Base-by-base conservation (phyloP, 1,140 invertebrate genomes). In the Drosophila albomicans region DNA sequence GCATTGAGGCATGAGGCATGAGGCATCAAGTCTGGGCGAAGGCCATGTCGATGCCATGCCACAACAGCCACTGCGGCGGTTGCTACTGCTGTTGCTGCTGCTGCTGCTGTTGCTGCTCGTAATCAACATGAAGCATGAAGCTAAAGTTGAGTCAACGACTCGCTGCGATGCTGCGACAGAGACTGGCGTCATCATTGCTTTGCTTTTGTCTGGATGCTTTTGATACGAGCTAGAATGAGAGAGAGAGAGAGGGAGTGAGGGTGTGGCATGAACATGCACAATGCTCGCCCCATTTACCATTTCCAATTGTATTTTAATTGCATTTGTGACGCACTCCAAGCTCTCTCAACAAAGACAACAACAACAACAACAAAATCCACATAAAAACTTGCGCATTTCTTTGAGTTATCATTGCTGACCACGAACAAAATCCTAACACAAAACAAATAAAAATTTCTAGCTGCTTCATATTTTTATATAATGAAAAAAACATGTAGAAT, bases 121-220 rank as follows among this genome's bases (percentile, higher is more conserved):
- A 84, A 88, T 84, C 84, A 89, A 75, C 57, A 66, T 67, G 35
- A 59, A 59, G 46, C 66, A 38, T 43, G 41, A 43, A n/a, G 11
- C 41, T 43, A 13, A 43, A 43, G 41, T 43, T 62, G 56, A 74
- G 71, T 68, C 64, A 75, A 75, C 66, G 66, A 74, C 70, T 45
- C 15, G 35, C 20, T 48, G 41, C 41, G 30, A 57, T 28, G 16
- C 46, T 52, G 25, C 35, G 35, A 28, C 15, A 5, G 15, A 48
- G 25, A 38, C 15, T 43, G 28, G 49, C 32, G 62, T 51, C 58
- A 32, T 32, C 58, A 45, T 49, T 25, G 15, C 41, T 20, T 35
- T 56, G 52, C 20, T 48, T 52, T 51, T 54, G 51, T 52, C 51
- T 52, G 51, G 11, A 13, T 52, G 3, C 51, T 11, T 10, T 25